Evolutionary conservation across 2,113 vertebrate genomes (phyloP).

Genomic region (Felis catus): DNA sequence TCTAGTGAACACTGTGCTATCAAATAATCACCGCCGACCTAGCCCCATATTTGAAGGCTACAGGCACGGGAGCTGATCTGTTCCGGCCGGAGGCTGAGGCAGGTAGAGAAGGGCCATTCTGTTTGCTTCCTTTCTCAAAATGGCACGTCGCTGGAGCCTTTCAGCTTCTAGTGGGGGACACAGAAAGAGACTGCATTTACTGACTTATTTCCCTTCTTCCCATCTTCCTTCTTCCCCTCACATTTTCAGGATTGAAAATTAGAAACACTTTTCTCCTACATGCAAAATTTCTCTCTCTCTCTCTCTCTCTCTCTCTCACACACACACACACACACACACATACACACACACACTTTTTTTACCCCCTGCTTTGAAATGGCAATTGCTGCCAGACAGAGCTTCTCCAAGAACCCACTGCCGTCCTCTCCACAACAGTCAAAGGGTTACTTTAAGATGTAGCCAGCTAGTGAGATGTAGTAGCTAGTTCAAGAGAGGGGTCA

Average conservation of each 20-base stretch:
- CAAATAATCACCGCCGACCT: background rate
- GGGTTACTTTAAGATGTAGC: background rate
- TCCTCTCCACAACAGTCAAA: background rate
- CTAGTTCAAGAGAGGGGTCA: background rate
- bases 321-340: background rate
- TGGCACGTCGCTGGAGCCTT: slow-evolving; percentile 22
- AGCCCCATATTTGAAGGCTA: rapidly evolving
- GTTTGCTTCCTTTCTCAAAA: background rate
- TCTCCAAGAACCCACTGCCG: background rate
- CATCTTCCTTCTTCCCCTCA: slow-evolving; percentile 41
- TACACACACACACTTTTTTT: background rate
- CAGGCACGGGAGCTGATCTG: background rate
- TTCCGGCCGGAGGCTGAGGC: background rate
- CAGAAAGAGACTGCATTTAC: background rate
- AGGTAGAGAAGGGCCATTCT: background rate
- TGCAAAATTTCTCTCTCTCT: slow-evolving; percentile 63
- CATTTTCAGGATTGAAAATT: slow-evolving; percentile 66
- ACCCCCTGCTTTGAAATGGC: slow-evolving; percentile 38
- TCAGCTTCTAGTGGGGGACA: slow-evolving; percentile 27
- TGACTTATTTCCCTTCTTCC: background rate
- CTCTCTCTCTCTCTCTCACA: background rate
- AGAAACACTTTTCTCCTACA: slow-evolving; percentile 77
- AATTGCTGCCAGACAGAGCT: slow-evolving; percentile 38
- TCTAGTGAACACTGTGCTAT: background rate
- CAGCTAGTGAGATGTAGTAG: background rate